Evolutionary conservation across 2,888 invertebrate species (phyloP).

Genomic region (Zaprionus lineosus): DNA sequence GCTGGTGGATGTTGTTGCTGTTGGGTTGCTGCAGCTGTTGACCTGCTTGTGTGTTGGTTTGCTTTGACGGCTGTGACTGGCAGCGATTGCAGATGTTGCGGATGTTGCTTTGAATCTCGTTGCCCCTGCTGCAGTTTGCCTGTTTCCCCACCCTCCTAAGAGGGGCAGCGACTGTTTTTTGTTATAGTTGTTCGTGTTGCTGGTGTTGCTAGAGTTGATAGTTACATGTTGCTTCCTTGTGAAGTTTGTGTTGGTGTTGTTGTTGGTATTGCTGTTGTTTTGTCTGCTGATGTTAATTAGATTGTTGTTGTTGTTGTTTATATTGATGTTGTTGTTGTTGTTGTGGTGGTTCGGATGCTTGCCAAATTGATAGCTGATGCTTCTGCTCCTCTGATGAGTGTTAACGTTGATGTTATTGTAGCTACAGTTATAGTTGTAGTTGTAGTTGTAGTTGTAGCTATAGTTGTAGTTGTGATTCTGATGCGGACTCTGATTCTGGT

Average conservation of each 20-base stretch:
- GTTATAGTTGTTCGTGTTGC: conserved; percentile 24
- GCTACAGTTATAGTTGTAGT: conserved; percentile 38
- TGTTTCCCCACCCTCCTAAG: conserved; percentile 5
- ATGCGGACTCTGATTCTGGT: too few species aligned
- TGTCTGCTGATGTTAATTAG: conserved; percentile 38
- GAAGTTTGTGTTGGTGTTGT: conserved; percentile 30
- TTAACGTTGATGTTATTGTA: conserved; percentile 33
- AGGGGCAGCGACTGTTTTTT: conserved; percentile 40
- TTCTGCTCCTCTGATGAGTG: too few species aligned
- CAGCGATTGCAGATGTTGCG: conserved; percentile 14
- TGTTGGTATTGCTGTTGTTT: conserved; percentile 26
- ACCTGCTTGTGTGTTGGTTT: conserved; percentile 25
- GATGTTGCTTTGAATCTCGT: conserved; percentile 21
- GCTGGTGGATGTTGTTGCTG: conserved; percentile 17
- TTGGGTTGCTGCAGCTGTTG: background rate
- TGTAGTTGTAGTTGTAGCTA: conserved; percentile 40
- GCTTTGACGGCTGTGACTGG: conserved; percentile 36
- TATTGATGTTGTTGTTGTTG: conserved; percentile 37
- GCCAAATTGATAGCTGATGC: conserved; percentile 39
- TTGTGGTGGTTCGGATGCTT: conserved; percentile 37
- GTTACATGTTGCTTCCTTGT: too few species aligned
- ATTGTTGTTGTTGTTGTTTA: conserved; percentile 41
- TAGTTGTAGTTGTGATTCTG: conserved; percentile 37
- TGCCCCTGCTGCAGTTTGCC: conserved; percentile 11
- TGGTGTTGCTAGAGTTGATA: conserved; percentile 17